Base-by-base conservation (phyloP, 2,113 vertebrate species). In the Cyanoderma ruficeps region DNA sequence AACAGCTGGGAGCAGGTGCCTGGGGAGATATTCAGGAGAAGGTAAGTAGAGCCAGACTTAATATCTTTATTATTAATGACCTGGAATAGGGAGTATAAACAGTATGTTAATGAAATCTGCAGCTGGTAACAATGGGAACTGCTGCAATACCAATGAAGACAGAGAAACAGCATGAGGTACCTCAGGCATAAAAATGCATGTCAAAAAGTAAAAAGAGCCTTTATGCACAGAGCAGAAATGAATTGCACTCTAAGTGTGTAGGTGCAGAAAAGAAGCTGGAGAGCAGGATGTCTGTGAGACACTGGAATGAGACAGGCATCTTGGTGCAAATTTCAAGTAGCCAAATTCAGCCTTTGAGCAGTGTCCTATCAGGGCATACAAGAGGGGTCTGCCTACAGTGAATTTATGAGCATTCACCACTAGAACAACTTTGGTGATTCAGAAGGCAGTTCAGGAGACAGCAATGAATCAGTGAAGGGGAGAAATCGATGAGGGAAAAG, bases 31-130 rank as follows among this genome's bases (percentile, higher is more conserved):
- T 15, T 56, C 49, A 79, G 59, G 59, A 47, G 71, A 96, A 91
- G 83, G 93, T 89, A 71, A 64, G 90, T 39, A 91, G 21, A 89
- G 77, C 83, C 89, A 94, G 77, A 80, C 81, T 92, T 86, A 90
- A n/a, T 85, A 91, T 82, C 69, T 94, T 77, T 50, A 64, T 94
- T 93, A 94, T 93, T 96, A 94, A 97, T 91, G 93, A 90, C 53
- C 61, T 94, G 78, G 87, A 93, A 81, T 68, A 83, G 31, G 39
- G 50, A 94, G 21, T 52, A 93, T 76, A 90, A 96, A 84, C 84
- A 89, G 87, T 22, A 76, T 16, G 82, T 72, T 91, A 95, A 96
- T 96, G 94, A 96, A 83, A 93, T 94, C 89, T 95, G 87, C 94
- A 96, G 94, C 92, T 95, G 95, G 87, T 72, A 92, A 91, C 80